Base-by-base conservation (phyloP, 30 jellyfish, hydroid and myxozoan genomes). In the Phacellophora camtschatica region DNA sequence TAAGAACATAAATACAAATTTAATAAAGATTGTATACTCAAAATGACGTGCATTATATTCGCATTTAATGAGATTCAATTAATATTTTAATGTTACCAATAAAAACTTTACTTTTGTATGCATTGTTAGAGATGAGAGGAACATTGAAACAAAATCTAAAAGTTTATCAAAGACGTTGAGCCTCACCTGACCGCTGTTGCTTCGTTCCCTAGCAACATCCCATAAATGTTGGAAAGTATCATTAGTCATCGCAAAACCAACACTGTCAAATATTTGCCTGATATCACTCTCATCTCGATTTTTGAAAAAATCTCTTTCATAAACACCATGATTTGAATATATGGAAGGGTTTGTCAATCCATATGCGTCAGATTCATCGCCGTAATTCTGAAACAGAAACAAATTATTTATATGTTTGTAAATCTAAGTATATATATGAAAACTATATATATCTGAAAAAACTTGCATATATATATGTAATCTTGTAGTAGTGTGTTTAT, bases 241-340 rank as follows among this genome's bases (percentile, higher is more conserved):
- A 54, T 72, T 70, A 4, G 99, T 93, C 94, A 93, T 74, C 22
- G 83, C 97, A 30, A 86, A 96, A 48, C 99, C 99, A 56, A 87
- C 75, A 51, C 96, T 81, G 46, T 87, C 95, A 61, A 86, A 82
- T 19, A 93, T 93, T 57, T 90, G 84, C 19, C 93, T 86, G 20
- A 93, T 62, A 22, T 93, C 99, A 24, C 51, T 59, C 28, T 76
- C 89, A 33, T 74, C 82, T 27, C 99, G 78, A 24, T 75, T 48
- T 49, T 93, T 78, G 80, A 82, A 79, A 59, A 93, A 85, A 68
- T 93, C 99, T 22, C 91, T 65, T 39, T 87, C 96, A 39, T 78
- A 71, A 16, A 93, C 96, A 0, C 99, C 99, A 48, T 74, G 81
- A 45, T 86, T 85, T 37, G 99, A 93, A 59, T 79, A 93, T 1